Conservation (phyloP, 2,113 vertebrate species). For the Rhombomys opimus region DNA sequence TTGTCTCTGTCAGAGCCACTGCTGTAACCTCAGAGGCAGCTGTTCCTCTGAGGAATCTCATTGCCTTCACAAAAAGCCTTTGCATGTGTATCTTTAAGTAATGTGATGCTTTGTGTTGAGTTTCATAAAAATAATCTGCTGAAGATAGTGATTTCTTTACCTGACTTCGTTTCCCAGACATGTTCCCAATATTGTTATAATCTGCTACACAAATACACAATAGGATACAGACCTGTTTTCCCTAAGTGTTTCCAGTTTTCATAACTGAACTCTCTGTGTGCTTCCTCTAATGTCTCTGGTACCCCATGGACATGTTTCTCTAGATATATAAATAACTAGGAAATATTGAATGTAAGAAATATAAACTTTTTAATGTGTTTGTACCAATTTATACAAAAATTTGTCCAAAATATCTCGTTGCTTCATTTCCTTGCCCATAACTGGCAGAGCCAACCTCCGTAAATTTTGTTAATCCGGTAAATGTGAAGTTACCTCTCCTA, state of each 20-base stretch:
- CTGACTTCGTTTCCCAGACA: slow-evolving; percentile 27
- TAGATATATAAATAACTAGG: background rate
- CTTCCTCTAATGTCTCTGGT: background rate
- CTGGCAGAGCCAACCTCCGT: background rate
- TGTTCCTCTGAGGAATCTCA: background rate
- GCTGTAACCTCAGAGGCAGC: background rate
- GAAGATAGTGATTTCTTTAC: slow-evolving; percentile 56
- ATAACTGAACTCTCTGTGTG: background rate
- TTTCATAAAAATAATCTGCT: slow-evolving; percentile 56
- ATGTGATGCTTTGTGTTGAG: slow-evolving; percentile 10
- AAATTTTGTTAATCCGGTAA: slow-evolving; percentile 44
- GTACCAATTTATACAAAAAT: background rate
- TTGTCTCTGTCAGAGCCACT: background rate
- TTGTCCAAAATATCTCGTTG: slow-evolving; percentile 17
- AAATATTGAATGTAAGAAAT: slow-evolving; percentile 46
- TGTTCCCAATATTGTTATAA: background rate
- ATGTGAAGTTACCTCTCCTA: background rate
- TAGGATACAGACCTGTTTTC: slow-evolving; percentile 20
- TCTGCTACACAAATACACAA: background rate
- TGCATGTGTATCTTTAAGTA: background rate
- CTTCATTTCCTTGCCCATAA: slow-evolving; percentile 16
- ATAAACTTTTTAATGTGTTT: slow-evolving; percentile 37
- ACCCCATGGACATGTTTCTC: background rate
- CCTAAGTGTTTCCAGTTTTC: slow-evolving; percentile 24
- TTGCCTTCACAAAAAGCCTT: slow-evolving; percentile 44